Evolutionary conservation across 2,888 invertebrate species (phyloP), one percentile per base, ranked within the genome.

Genomic region (Mesorhabditis spiculigera): DNA sequence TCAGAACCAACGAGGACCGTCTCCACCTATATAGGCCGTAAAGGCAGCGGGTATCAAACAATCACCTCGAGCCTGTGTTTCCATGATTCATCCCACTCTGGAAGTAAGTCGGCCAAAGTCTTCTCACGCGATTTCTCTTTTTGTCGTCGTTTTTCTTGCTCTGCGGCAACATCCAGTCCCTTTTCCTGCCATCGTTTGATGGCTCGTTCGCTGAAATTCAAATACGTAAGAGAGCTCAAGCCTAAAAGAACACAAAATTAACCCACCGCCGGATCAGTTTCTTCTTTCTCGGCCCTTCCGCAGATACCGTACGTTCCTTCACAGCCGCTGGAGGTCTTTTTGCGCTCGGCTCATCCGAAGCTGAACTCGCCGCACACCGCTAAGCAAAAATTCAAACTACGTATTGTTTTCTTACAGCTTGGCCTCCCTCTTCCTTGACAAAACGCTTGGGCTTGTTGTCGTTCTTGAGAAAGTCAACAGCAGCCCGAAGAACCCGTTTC

Each of bases 401-500:
- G 10, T 50, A 50, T 50, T n/a, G n/a, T 13, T n/a, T 10, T 10
- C 43, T 58, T 43, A 41, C 64, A 28, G 5, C 28, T 10, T 16
- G 44, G 2, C 42, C 16, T n/a, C n/a, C 67, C 45, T 69, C 50
- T 66, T 73, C 75, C 50, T 71, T 68, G 1, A 74, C 67, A 4
- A 65, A 67, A 62, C 71, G 68, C 64, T 58, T 73, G 4, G 80
- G 81, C 16, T 75, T 73, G 10, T 77, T 77, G n/a, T 87, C 89
- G 67, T 83, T 80, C 64, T 86, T 86, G 6, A 89, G 80, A 74
- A 85, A 90, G 64, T 86, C 86, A 81, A 91, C 91, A 86, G 96
- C 90, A 75, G 90, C 90, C 85, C 94, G 95, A 45, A 98, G 87
- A 43, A 93, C 90, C 87, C 94, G 94, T 86, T 95, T 96, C 82